These are phyloP conservation scores for Dasyurus viverrinus DNA, from an alignment of 2,113 vertebrate genomes.

Conservation along the genomic window DNA sequence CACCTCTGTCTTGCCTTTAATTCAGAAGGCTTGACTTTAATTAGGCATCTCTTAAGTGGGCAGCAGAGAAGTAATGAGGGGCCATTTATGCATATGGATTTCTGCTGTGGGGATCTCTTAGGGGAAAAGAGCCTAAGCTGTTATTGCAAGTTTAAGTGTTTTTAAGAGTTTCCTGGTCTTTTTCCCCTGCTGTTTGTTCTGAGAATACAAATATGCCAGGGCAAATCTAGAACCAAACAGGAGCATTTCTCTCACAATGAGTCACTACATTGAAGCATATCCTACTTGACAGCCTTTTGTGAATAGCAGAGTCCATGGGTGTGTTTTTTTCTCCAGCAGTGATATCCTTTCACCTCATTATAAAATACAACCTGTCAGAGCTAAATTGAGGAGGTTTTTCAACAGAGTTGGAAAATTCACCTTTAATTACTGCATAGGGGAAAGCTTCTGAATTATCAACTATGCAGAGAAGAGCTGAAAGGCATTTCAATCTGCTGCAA, in stretches of 20 bases:
- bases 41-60: slow-evolving; percentile 51
- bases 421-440: slow-evolving; percentile 81
- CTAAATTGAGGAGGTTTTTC: slow-evolving; percentile 81
- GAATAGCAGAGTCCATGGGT: slow-evolving; percentile 70
- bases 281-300: slow-evolving; percentile 80
- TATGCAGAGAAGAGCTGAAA: slow-evolving; percentile 57
- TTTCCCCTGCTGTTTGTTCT: slow-evolving; percentile 62
- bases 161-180: slow-evolving; percentile 66
- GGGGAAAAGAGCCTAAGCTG: background rate
- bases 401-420: slow-evolving; percentile 74
- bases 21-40: slow-evolving; percentile 61
- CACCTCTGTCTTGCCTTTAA: slow-evolving; percentile 34
- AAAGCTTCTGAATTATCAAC: slow-evolving; percentile 75
- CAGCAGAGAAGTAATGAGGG: slow-evolving; percentile 43
- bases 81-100: slow-evolving; percentile 43
- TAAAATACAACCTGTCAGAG: slow-evolving; percentile 81
- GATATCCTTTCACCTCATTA: slow-evolving; percentile 82
- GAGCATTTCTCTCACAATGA: slow-evolving; percentile 73
- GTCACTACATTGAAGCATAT: slow-evolving; percentile 68
- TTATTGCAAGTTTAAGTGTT: slow-evolving; percentile 56
- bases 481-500: slow-evolving; percentile 63
- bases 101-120: slow-evolving; percentile 6
- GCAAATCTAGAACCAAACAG: slow-evolving; percentile 63
- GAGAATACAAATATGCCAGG: slow-evolving; percentile 73
- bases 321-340: slow-evolving; percentile 71